A percentile compares a stretch with the other conserved stretches of the same genome.
These are phyloP conservation scores for Micropoecilia bifurca DNA, from an alignment of 2,797 vertebrate species.

Conservation along the genomic window DNA sequence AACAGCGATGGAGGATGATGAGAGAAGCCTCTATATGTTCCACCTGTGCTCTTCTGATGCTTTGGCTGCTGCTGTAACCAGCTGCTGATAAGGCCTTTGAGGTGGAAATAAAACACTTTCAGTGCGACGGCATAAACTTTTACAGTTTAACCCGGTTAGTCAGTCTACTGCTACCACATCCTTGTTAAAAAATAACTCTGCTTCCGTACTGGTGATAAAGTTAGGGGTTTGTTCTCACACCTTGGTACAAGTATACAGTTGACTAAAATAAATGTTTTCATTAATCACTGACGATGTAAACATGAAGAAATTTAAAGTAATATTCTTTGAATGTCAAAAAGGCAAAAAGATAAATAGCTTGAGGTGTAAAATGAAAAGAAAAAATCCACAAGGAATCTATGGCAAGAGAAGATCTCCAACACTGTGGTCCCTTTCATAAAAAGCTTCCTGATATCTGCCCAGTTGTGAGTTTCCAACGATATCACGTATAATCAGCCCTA, in stretches of 20 bases:
- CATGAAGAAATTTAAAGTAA: neutral
- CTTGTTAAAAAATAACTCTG: slow-evolving; percentile 1
- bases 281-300: neutral
- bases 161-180: neutral
- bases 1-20: slow-evolving; percentile 33
- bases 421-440: neutral
- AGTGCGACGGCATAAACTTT: neutral
- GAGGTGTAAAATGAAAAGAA: no score
- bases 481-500: no score
- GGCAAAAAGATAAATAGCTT: neutral
- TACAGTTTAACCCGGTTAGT: neutral
- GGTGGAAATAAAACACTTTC: slow-evolving; percentile 12
- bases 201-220: neutral
- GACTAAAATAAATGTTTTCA: neutral
- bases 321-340: neutral
- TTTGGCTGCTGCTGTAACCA: neutral
- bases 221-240: neutral
- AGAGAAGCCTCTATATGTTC: slow-evolving; percentile 3
- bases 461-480: neutral
- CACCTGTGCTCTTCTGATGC: slow-evolving; percentile 7
- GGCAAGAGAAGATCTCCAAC: no score
- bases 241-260: neutral
- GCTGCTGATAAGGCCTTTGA: neutral
- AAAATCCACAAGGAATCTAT: neutral
- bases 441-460: neutral